Evolutionary conservation across 2,797 vertebrate species (phyloP), one percentile per base, ranked within the genome.

Genomic region (Gymnopithys bicolor): DNA sequence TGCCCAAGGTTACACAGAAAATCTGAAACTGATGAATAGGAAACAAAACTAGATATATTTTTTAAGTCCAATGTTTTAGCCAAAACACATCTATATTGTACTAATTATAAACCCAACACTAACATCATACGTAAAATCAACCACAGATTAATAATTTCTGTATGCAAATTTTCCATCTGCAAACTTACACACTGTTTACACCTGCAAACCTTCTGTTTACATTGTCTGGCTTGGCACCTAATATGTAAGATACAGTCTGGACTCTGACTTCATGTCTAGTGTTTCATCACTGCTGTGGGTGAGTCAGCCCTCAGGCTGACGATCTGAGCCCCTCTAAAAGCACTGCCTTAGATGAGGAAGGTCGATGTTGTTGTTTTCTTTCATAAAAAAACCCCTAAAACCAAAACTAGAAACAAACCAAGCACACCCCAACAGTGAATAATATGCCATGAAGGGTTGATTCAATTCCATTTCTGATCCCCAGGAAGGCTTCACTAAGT

Each of bases 401-500:
- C 23, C 33, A 43, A 30, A 4, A 8, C 11, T 19, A 59, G 19
- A 41, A 30, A 5, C 13, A 33, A 37, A 55, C 35, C 11, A 53
- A 53, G 9, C 9, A 13, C 21, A 15, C 22, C n/a, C 46, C 35
- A 49, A 16, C 35, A 19, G 37, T 41, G 28, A 84, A 82, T 51
- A 82, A 43, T 32, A 75, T 30, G 77, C 24, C 12, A 30, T 28
- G 22, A 60, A 95, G 58, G 66, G 73, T 55, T 67, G 39, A 75
- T 46, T 58, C 51, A 58, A 87, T 80, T 75, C 67, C 66, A 46
- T 39, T 90, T 94, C 59, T 80, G 73, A 87, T 93, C 56, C 55
- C 73, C 79, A 83, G 71, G 82, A 95, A 95, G 78, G 60, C 48
- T 96, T 91, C 35, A 66, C 13, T 69, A 69, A 82, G 46, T 0